Evolutionary conservation across 2,888 invertebrate genomes (phyloP), one percentile per base, ranked within the genome.

Genomic region (Lasius fuliginosus): DNA sequence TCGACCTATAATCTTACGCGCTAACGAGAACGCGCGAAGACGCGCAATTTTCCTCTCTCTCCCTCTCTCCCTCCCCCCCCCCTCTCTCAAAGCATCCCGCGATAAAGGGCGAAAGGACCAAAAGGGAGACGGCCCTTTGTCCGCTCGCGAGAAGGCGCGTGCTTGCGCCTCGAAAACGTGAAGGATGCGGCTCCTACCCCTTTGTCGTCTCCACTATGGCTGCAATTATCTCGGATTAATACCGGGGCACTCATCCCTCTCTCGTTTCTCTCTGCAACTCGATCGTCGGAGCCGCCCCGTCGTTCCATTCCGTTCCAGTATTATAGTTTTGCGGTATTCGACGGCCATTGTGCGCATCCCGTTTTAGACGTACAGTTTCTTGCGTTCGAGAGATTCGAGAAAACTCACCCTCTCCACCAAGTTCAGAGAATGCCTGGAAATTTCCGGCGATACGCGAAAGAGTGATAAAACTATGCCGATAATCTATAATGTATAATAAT

Each of bases 211-310:
- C 76, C 60, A 62, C 76, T 36, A 30, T 5, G 36, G 67, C 77
- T 77, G 87, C 84, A 89, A 89, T 89, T 89, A 89, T 82, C 86
- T 76, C 82, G 86, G 83, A 88, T 89, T 89, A 89, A 87, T 87
- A 85, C 62, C 53, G 62, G 1, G 9, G 74, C 73, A 33, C 42
- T 79, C 58, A 15, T 53, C 74, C 36, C 68, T 77, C 56, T 6
- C 18, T 4, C 46, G 40, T 58, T n/a, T 58, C 33, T 53, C 36
- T 42, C 23, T 58, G n/a, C 30, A 23, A 69, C 33, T 69, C 62
- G 86, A 71, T 85, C 69, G 27, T 58, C 36, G 65, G 58, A 67
- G 58, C 56, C 67, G 75, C 71, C 18, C 2, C n/a, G 18, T 49
- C 49, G 8, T 68, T 18, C 56, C 18, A 36, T 53, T 49, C 60